phyloP scores from a whole-genome alignment of 2,797 vertebrate genomes.

The Acanthurus tractus region DNA sequence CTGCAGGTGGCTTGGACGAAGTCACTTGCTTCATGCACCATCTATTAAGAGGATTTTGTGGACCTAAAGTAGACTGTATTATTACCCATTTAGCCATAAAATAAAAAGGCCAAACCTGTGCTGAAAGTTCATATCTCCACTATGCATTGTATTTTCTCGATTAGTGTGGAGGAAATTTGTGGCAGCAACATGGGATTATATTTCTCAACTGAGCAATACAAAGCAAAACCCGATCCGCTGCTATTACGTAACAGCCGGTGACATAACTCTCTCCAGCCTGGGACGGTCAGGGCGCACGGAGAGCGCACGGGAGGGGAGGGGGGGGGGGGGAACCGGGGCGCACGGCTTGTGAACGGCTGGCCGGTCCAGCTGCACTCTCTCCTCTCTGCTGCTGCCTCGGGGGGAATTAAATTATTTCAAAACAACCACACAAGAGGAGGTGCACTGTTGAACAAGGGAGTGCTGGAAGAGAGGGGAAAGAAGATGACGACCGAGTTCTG shows the following conservation, averaged over 20 bases:
- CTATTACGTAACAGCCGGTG: constrained; percentile 83
- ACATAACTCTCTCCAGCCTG: constrained; percentile 80
- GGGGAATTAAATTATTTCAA: constrained; percentile 48
- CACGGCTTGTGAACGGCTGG: constrained; percentile 50
- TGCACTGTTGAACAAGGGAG: constrained; percentile 5
- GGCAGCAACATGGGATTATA: constrained; percentile 74
- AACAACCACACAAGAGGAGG: constrained; percentile 50
- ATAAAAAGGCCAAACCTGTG: neutral
- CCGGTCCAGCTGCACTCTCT: constrained; percentile 60
- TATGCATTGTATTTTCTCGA: constrained; percentile 47
- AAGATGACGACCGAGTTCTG: constrained; percentile 38
- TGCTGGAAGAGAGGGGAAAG: neutral
- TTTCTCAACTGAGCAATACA: constrained; percentile 72
- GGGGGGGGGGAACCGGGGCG: constrained; percentile 14
- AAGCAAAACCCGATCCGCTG: constrained; percentile 77
- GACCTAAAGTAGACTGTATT: neutral
- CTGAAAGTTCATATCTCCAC: neutral
- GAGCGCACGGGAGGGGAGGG: constrained; percentile 12
- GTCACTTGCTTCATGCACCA: neutral
- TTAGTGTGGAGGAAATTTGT: constrained; percentile 58
- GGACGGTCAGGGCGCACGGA: constrained; percentile 63
- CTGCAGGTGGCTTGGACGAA: constrained; percentile 6
- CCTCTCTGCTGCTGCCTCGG: constrained; percentile 36
- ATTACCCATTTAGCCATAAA: neutral
- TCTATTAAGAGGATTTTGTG: neutral